phyloP scores from a whole-genome alignment of 1,140 invertebrate genomes.

The Drosophila saltans region DNA sequence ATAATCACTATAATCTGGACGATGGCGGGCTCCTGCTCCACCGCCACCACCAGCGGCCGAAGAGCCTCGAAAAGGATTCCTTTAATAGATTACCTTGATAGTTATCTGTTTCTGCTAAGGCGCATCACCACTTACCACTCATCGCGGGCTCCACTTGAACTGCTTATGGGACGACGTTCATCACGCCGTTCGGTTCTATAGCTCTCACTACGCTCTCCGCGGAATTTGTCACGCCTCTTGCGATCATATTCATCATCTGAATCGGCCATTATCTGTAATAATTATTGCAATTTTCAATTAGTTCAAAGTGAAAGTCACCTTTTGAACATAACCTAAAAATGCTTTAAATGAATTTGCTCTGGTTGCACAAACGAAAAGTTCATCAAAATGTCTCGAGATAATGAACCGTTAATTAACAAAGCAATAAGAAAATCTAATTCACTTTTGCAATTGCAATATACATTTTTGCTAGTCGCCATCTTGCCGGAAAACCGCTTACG shows the following conservation, averaged over 20 bases:
- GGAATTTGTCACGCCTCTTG: conserved; percentile 94
- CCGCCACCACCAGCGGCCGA: conserved; percentile 78
- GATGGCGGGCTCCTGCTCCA: conserved; percentile 82
- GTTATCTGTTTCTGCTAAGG: too few species aligned
- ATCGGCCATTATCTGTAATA: conserved; percentile 88
- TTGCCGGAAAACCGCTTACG: conserved; percentile 32
- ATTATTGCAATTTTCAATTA: not conserved
- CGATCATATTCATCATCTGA: conserved; percentile 96
- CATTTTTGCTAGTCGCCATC: conserved; percentile 26
- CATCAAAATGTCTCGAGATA: not conserved
- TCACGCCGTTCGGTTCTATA: conserved; percentile 89
- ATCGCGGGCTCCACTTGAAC: conserved; percentile 85
- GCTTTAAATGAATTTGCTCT: not conserved
- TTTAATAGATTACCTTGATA: conserved; percentile 8
- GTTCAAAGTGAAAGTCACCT: conserved; percentile 37
- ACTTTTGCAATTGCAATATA: conserved; percentile 1
- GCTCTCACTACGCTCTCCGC: conserved; percentile 92
- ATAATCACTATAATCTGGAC: conserved; percentile 89
- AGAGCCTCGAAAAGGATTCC: conserved; percentile 77
- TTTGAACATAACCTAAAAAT: conserved; percentile 30
- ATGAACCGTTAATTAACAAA: not conserved
- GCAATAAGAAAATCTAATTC: not conserved
- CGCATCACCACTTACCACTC: conserved; percentile 88
- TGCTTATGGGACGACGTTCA: conserved; percentile 84
- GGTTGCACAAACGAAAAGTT: not conserved